These are phyloP conservation scores for Cheilosia urbana DNA, from an alignment of 2,888 invertebrate species.

Conservation along the genomic window DNA sequence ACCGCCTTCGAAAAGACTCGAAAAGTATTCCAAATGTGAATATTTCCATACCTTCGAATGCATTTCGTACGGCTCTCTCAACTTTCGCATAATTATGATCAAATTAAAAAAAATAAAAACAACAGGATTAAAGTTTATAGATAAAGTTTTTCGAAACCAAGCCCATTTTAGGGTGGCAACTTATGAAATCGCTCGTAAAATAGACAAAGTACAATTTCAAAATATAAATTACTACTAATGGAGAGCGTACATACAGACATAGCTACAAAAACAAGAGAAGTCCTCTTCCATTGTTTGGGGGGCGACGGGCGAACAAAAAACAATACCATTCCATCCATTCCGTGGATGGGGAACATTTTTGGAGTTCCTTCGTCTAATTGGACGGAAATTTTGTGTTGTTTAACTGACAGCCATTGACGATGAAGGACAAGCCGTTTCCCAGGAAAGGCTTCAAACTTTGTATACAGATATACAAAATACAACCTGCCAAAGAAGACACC, in stretches of 20 bases:
- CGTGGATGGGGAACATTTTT: constrained; percentile 12
- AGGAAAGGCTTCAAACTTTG: constrained; percentile 15
- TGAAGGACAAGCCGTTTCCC: constrained; percentile 9
- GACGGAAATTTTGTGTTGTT: constrained; percentile 51
- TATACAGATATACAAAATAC: too few relatives aligned
- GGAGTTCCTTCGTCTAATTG: constrained; percentile 15
- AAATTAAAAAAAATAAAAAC: constrained; percentile 49
- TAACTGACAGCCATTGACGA: constrained; percentile 35
- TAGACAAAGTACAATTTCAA: constrained; percentile 56
- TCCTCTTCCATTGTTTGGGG: constrained; percentile 18
- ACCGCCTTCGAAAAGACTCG: background rate
- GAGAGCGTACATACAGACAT: constrained; percentile 4
- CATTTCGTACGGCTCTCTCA: constrained; percentile 18
- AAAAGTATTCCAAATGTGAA: constrained; percentile 18
- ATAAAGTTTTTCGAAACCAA: constrained; percentile 25
- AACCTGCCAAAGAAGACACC: background rate
- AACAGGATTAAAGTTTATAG: constrained; percentile 41
- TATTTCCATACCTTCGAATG: background rate
- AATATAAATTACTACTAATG: constrained; percentile 66
- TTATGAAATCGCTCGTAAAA: constrained; percentile 57
- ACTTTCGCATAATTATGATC: constrained; percentile 58
- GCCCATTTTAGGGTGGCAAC: background rate
- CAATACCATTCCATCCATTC: background rate
- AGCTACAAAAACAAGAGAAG: background rate
- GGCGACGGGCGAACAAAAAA: background rate